A percentile compares a stretch with the other conserved stretches of the same genome.
These are phyloP conservation scores for Ylistrum balloti DNA, from an alignment of 1,140 invertebrate genomes.

Conservation along the genomic window DNA sequence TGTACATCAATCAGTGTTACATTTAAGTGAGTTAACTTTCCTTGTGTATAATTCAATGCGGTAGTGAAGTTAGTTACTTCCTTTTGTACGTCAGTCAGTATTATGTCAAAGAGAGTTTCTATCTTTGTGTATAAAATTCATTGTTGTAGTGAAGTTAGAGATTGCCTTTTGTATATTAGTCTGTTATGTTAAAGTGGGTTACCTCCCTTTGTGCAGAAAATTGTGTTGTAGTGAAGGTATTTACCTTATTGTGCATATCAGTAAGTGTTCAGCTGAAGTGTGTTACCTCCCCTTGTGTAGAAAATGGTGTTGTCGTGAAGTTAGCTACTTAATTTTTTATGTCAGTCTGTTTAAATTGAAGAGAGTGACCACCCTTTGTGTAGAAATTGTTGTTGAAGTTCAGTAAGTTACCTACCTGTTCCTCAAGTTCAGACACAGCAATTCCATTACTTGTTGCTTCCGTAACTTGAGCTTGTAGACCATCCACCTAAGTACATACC, in stretches of 20 bases:
- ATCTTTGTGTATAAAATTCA: neutral
- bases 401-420: neutral
- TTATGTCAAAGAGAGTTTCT: too few relatives aligned
- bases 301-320: too few relatives aligned
- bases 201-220: too few relatives aligned
- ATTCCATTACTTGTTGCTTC: neutral
- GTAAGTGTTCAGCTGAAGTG: neutral
- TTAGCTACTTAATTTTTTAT: too few relatives aligned
- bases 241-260: neutral
- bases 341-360: neutral
- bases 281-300: neutral
- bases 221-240: neutral
- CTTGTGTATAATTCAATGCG: neutral
- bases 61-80: neutral
- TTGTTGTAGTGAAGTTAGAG: neutral
- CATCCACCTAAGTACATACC: neutral
- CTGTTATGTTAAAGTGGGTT: neutral
- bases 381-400: neutral
- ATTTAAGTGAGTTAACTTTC: neutral
- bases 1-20: too few relatives aligned
- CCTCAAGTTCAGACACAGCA: neutral
- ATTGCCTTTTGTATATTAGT: neutral
- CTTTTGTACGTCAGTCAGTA: neutral
- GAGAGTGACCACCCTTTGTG: neutral
- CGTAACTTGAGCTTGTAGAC: neutral